phyloP scores from a whole-genome alignment of 1,140 invertebrate species.

The Lucilia cuprina region DNA sequence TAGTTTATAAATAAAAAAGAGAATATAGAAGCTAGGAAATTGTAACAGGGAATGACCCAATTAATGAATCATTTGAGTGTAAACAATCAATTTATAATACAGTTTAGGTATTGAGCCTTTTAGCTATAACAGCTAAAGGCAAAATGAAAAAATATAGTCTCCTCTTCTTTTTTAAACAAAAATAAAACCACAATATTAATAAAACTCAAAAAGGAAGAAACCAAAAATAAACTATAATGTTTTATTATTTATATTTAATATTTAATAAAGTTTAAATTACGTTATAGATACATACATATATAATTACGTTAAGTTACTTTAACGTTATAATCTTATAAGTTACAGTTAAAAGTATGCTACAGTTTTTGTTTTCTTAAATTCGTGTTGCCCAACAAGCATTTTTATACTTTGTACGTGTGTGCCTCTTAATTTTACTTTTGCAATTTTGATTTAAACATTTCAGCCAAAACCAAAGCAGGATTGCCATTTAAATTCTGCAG shows the following conservation, averaged over 20 bases:
- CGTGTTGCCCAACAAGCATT: constrained; percentile 21
- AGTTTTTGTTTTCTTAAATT: constrained; percentile 17
- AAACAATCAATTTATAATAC: background rate
- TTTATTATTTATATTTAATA: background rate
- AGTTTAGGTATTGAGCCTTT: background rate
- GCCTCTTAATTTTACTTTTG: constrained; percentile 29
- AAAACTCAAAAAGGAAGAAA: background rate
- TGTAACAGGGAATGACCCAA: background rate
- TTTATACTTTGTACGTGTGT: background rate
- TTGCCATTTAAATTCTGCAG: constrained; percentile 57
- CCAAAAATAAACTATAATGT: background rate
- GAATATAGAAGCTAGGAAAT: background rate
- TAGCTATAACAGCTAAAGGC: no score
- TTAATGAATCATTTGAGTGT: constrained; percentile 14
- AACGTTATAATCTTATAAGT: background rate
- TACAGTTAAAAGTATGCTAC: constrained; percentile 26
- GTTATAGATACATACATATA: constrained; percentile 8
- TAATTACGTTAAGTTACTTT: background rate
- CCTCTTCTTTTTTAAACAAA: background rate
- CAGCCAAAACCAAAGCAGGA: constrained; percentile 55
- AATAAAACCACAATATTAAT: background rate
- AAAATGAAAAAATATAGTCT: background rate
- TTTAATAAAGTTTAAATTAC: background rate
- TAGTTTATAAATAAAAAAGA: background rate
- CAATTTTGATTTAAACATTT: constrained; percentile 59